Percentiles rank a stretch among this genome's conserved stretches.
Evolutionary conservation across 2,113 vertebrate genomes (phyloP).

Genomic region (Dromas ardeola): DNA sequence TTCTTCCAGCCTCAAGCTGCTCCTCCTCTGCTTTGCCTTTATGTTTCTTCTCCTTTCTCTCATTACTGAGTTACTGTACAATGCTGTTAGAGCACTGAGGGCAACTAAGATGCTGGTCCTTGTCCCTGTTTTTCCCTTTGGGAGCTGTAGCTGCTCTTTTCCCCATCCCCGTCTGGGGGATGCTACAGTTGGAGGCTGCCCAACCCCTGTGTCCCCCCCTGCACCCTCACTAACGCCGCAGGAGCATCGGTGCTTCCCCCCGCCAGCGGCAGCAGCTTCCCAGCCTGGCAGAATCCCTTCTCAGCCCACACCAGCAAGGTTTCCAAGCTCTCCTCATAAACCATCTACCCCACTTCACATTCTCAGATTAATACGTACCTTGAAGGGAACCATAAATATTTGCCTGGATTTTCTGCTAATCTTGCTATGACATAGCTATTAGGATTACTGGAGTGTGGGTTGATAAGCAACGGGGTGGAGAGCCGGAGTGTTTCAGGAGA

Average conservation of each 20-base stretch:
- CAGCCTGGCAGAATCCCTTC: not conserved
- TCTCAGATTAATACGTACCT: not conserved
- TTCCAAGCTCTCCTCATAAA: not conserved
- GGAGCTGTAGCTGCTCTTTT: not conserved
- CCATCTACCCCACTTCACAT: not conserved
- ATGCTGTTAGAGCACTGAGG: not conserved
- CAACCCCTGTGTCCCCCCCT: not conserved
- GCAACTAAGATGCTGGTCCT: not conserved
- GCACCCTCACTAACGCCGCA: not conserved
- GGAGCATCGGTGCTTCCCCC: not conserved
- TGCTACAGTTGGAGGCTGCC: too few relatives aligned
- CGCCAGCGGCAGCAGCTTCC: not conserved
- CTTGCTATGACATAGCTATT: constrained; percentile 28
- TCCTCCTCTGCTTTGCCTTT: not conserved
- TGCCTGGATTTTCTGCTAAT: constrained; percentile 39
- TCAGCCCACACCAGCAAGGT: not conserved
- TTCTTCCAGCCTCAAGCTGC: not conserved
- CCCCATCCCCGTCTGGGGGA: not conserved
- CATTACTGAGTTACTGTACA: not conserved
- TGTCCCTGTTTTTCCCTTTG: not conserved
- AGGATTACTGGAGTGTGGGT: constrained; percentile 24
- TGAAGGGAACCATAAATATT: constrained; percentile 36
- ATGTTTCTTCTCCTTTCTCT: not conserved
- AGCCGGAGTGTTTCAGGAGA: constrained; percentile 1
- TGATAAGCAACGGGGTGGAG: constrained; percentile 3